Percentiles rank a stretch among this genome's conserved stretches.
Evolutionary conservation across 92 coral and sea anemone species (phyloP).

Genomic region (Porites evermanni): DNA sequence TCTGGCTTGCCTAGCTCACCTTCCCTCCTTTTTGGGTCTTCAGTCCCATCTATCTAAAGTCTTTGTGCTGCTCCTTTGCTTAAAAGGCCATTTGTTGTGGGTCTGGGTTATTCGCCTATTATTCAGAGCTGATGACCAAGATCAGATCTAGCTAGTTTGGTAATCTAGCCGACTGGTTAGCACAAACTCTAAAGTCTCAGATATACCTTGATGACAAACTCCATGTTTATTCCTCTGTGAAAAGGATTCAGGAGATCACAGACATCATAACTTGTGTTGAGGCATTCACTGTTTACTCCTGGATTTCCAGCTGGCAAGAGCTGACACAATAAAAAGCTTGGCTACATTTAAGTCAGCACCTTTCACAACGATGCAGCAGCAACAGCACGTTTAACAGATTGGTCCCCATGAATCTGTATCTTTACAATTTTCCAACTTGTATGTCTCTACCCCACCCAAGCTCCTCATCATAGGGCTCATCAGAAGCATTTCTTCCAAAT

Average conservation of each 20-base stretch:
- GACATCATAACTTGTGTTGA: neutral
- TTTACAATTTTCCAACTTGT: constrained; percentile 30
- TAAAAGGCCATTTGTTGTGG: neutral
- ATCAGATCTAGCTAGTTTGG: constrained; percentile 1
- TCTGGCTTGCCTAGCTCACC: no score
- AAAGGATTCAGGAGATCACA: constrained; percentile 8
- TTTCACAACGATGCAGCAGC: neutral
- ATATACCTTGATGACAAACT: constrained; percentile 8
- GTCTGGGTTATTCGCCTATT: neutral
- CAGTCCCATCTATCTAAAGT: neutral
- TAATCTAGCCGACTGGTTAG: constrained; percentile 13
- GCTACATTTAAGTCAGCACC: constrained; percentile 1
- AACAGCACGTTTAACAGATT: neutral
- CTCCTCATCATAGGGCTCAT: neutral
- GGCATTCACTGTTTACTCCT: neutral
- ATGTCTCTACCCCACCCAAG: neutral
- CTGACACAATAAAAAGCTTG: neutral
- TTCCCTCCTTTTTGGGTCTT: neutral
- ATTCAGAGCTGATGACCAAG: constrained; percentile 14
- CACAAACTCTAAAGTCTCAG: neutral
- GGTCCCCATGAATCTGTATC: constrained; percentile 24
- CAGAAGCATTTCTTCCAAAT: no score
- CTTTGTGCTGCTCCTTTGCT: neutral
- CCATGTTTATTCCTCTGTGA: neutral
- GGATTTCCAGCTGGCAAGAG: neutral